A percentile compares a stretch with the other conserved stretches of the same genome.
These are phyloP conservation scores for Chrysolina oricalcia DNA, from an alignment of 2,888 invertebrate genomes.

Conservation along the genomic window DNA sequence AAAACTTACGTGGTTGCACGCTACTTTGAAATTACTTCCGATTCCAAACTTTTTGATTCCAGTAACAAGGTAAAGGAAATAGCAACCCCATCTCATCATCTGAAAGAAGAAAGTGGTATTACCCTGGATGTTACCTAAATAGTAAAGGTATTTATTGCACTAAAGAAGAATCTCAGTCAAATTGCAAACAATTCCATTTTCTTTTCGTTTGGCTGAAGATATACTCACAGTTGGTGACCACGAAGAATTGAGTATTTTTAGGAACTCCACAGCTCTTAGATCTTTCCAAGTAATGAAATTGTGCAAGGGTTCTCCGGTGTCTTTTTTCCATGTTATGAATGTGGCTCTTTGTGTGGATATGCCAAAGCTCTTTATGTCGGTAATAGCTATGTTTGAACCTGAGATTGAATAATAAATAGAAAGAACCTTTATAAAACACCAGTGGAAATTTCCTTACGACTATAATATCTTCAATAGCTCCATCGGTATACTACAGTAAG, in stretches of 20 bases:
- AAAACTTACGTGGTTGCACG: conserved; percentile 84
- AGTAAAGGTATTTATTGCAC: too few species aligned
- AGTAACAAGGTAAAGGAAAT: conserved; percentile 83
- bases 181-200: too few species aligned
- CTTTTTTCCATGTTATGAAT: conserved; percentile 79
- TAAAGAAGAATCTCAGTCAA: too few species aligned
- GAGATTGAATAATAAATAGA: conserved; percentile 35
- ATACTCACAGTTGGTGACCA: conserved; percentile 72
- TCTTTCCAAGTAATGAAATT: conserved; percentile 85
- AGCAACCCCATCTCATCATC: conserved; percentile 78
- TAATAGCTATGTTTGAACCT: conserved; percentile 82
- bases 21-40: conserved; percentile 88
- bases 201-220: neutral
- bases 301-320: conserved; percentile 76
- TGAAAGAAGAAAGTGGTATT: conserved; percentile 39
- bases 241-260: conserved; percentile 75
- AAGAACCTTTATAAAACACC: too few species aligned
- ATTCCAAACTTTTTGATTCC: conserved; percentile 87
- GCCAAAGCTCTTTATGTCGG: conserved; percentile 83
- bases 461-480: too few species aligned
- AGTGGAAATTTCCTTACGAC: too few species aligned
- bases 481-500: too few species aligned
- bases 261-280: conserved; percentile 74
- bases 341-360: conserved; percentile 79
- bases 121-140: too few species aligned